phyloP scores from a whole-genome alignment of 2,888 invertebrate species.

The Escarpia spicata region DNA sequence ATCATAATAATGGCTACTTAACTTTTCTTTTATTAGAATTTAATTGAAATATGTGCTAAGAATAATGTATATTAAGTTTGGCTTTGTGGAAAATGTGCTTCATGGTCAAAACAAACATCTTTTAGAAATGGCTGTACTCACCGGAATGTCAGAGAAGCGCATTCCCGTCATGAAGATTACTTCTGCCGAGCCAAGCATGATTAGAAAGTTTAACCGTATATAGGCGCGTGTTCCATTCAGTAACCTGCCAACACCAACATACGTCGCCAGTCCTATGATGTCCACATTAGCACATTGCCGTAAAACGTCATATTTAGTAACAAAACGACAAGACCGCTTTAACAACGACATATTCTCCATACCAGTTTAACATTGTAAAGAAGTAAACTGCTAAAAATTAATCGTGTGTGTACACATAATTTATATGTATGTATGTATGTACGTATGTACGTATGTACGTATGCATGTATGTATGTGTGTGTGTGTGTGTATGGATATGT shows the following conservation, averaged over 20 bases:
- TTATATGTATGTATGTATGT: not conserved
- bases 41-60: no score
- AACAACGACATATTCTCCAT: no score
- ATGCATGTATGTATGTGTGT: not conserved
- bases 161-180: slow-evolving; percentile 31
- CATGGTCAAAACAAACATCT: no score
- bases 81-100: no score
- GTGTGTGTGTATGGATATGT: not conserved
- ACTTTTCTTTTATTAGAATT: no score
- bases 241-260: not conserved
- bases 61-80: no score
- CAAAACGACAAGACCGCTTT: not conserved
- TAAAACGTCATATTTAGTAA: not conserved
- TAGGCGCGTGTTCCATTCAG: slow-evolving; percentile 23
- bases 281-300: not conserved
- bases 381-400: no score
- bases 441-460: not conserved
- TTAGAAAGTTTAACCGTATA: slow-evolving; percentile 31
- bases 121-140: slow-evolving; percentile 13
- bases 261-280: not conserved
- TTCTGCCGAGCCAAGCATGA: slow-evolving; percentile 29
- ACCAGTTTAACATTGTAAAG: no score
- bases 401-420: not conserved
- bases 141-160: slow-evolving; percentile 31
- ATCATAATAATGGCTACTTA: no score